Conservation (phyloP, 2,888 invertebrate species). For the Lepeophtheirus nordmannii region DNA sequence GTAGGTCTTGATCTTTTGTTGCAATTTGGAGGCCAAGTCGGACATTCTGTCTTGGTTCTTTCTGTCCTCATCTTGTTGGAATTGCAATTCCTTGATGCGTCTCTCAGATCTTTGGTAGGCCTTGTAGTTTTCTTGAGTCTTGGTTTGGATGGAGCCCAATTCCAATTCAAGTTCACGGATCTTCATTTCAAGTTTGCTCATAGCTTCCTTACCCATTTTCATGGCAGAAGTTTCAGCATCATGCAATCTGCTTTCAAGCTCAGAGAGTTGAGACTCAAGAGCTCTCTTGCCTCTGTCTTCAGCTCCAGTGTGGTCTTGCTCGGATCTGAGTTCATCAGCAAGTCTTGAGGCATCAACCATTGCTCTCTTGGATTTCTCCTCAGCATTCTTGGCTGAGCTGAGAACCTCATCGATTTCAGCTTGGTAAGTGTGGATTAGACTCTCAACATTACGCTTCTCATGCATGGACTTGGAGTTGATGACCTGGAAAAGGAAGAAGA, state of each 20-base stretch:
- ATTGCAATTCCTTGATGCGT: constrained; percentile 28
- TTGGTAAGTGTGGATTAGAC: constrained; percentile 32
- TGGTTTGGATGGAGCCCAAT: constrained; percentile 41
- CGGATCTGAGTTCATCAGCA: constrained; percentile 28
- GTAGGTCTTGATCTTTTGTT: constrained; percentile 99
- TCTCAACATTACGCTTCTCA: constrained; percentile 24
- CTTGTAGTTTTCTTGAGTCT: constrained; percentile 38
- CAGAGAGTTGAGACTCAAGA: constrained; percentile 24
- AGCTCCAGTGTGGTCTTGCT: constrained; percentile 25
- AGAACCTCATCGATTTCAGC: constrained; percentile 39
- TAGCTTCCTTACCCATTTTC: constrained; percentile 39
- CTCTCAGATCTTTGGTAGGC: constrained; percentile 39
- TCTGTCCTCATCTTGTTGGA: constrained; percentile 29
- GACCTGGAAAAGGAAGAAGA: neutral
- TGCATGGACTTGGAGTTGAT: constrained; percentile 15
- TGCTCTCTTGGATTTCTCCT: constrained; percentile 35
- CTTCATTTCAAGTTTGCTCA: constrained; percentile 41
- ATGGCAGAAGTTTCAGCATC: constrained; percentile 36
- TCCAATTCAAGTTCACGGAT: constrained; percentile 38
- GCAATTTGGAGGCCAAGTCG: constrained; percentile 41
- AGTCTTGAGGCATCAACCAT: constrained; percentile 28
- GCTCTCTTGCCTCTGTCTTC: constrained; percentile 20
- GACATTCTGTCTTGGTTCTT: constrained; percentile 26
- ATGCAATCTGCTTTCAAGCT: constrained; percentile 37
- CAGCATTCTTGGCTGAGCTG: constrained; percentile 39